Evolutionary conservation across 2,888 invertebrate species (phyloP), one percentile per base, ranked within the genome.

Genomic region (Drosophila bunnanda): DNA sequence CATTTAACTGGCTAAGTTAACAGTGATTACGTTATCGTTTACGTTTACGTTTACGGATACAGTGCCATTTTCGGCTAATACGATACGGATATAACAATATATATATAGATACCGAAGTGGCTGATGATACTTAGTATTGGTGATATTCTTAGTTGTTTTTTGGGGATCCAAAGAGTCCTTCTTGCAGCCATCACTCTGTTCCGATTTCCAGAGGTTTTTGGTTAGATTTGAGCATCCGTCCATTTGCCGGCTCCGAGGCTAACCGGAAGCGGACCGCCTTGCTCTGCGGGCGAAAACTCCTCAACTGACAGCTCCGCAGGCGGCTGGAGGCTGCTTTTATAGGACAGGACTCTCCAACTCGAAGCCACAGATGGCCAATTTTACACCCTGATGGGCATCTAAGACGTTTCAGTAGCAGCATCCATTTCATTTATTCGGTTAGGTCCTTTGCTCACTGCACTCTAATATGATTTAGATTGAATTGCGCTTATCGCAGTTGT

Each of bases 401-500:
- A 77, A 70, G 53, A 54, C 39, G 46, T 30, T 70, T n/a, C 39
- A 34, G 66, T 28, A 25, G 38, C 20, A 65, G 38, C 50, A 36
- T 17, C 44, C 64, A 50, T 50, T 76, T 76, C 76, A 84, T 80
- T 89, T 84, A 80, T 80, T 70, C 64, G 59, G 25, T 54, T 61
- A 50, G 13, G 8, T 58, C 41, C 55, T 83, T 88, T 88, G 89
- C 67, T 82, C 82, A 88, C 55, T 88, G 89, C 88, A 74, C 74
- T 85, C 75, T 89, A 82, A 84, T 88, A 88, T 69, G 80, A 75
- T 85, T 82, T 85, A 85, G 86, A 84, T 89, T 84, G 86, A 79
- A 88, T 56, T 70, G 41, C 72, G 62, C 80, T 84, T 84, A 84
- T 84, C 83, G 83, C 78, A 74, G 44, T 59, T 79, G 80, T 85